Conservation (phyloP, 2,113 vertebrate genomes). For the Tychaedon coryphoeus region DNA sequence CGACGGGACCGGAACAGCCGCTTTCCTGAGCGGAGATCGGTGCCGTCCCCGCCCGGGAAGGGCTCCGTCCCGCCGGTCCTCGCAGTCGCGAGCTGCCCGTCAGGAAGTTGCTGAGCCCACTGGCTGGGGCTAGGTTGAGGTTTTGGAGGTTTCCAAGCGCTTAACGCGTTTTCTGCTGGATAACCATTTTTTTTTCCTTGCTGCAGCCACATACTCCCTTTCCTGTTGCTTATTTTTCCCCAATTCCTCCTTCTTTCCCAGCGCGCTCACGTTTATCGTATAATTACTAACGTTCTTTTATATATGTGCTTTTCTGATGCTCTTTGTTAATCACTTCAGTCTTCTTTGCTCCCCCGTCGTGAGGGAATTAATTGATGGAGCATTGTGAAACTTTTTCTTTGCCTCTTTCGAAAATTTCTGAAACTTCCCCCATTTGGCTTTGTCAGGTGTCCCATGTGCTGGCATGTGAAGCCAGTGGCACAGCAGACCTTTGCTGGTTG, state of each 20-base stretch:
- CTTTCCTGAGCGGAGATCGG: slow-evolving; percentile 45
- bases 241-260: background rate
- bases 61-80: background rate
- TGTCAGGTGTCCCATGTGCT: background rate
- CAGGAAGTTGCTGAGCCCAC: background rate
- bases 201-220: background rate
- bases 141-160: background rate
- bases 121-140: background rate
- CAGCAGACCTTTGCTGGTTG: background rate
- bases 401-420: background rate
- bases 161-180: background rate
- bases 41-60: slow-evolving; percentile 9
- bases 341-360: background rate
- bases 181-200: background rate
- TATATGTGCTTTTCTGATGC: background rate
- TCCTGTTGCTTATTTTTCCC: background rate
- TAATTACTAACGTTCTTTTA: background rate
- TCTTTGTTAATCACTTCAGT: background rate
- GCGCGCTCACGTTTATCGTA: background rate
- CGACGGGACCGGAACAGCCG: slow-evolving; percentile 58
- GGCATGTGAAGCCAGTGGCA: background rate
- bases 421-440: background rate
- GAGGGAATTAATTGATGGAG: background rate
- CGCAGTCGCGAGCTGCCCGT: background rate
- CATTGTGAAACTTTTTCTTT: background rate